phyloP scores from a whole-genome alignment of 92 coral and sea anemone genomes.

The Porites rus region DNA sequence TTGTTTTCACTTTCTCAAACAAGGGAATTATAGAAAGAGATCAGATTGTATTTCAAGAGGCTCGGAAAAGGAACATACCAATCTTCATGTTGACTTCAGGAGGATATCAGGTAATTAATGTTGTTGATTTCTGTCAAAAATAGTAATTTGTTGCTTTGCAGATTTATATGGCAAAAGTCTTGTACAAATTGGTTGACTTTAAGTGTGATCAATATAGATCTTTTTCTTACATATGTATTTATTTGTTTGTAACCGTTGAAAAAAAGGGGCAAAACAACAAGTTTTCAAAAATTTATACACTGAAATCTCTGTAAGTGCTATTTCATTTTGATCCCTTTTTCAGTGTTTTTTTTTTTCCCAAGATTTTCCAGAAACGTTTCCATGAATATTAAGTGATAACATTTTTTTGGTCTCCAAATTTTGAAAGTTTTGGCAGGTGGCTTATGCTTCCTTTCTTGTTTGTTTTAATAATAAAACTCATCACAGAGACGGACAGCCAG shows the following conservation, averaged over 20 bases:
- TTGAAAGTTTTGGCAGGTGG: background rate
- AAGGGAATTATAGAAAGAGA: slow-evolving; percentile 97
- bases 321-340: too few relatives aligned
- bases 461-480: background rate
- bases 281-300: too few relatives aligned
- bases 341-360: too few relatives aligned
- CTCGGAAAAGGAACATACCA: slow-evolving; percentile 78
- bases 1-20: background rate
- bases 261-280: too few relatives aligned
- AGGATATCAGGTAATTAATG: slow-evolving; percentile 90
- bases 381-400: too few relatives aligned
- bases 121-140: background rate
- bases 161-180: background rate
- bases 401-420: too few relatives aligned
- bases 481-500: slow-evolving; percentile 89
- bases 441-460: too few relatives aligned
- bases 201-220: too few relatives aligned
- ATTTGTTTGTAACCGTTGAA: too few relatives aligned
- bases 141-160: background rate
- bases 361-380: too few relatives aligned
- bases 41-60: slow-evolving; percentile 89
- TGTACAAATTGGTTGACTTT: background rate
- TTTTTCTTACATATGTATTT: too few relatives aligned
- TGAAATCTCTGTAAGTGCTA: too few relatives aligned
- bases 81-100: slow-evolving; percentile 97